phyloP scores from a whole-genome alignment of 2,113 vertebrate species.

The Delphinus delphis region DNA sequence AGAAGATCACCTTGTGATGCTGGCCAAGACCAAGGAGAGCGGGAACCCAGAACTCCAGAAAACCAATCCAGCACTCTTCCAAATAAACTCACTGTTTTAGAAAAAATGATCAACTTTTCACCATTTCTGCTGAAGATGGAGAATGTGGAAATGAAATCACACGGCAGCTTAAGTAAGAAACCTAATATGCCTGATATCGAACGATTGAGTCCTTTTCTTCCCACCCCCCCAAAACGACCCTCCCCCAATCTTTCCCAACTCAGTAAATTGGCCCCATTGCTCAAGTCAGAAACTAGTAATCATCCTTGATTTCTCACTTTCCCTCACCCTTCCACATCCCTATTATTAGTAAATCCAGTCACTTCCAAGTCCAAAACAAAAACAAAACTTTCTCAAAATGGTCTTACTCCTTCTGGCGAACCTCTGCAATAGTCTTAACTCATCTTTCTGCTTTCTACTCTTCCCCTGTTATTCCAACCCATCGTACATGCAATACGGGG shows the following conservation, averaged over 20 bases:
- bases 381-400: neutral
- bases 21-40: neutral
- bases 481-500: neutral
- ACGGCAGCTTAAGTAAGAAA: neutral
- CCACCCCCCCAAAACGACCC: rapidly evolving
- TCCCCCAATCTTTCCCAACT: neutral
- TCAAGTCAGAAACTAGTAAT: neutral
- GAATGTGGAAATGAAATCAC: neutral
- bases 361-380: slow-evolving; percentile 10
- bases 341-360: neutral
- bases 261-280: neutral
- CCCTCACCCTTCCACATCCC: neutral
- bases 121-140: neutral
- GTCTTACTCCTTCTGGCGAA: neutral
- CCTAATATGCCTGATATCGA: neutral
- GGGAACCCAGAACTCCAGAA: neutral
- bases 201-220: neutral
- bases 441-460: neutral
- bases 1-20: neutral
- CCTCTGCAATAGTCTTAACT: neutral
- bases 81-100: neutral
- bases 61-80: neutral
- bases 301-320: neutral
- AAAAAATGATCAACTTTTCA: neutral
- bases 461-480: neutral